Evolutionary conservation across 2,797 vertebrate species (phyloP).

Genomic region (Halcyon chelicuti): DNA sequence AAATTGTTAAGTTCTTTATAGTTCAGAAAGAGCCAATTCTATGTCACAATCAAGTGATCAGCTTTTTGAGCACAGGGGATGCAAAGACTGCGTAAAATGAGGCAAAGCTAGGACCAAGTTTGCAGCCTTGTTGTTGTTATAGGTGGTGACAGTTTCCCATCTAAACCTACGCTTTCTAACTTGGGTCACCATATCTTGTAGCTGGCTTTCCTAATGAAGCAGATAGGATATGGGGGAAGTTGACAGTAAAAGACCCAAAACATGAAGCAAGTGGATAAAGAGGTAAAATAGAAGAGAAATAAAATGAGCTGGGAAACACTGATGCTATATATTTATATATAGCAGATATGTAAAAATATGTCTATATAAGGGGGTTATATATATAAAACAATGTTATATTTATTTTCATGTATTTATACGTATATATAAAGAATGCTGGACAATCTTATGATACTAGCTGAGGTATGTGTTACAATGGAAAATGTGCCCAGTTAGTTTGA

Average conservation of each 20-base stretch:
- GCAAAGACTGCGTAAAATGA: background rate
- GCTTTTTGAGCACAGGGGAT: background rate
- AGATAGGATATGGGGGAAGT: background rate
- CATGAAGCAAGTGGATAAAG: background rate
- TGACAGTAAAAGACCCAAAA: background rate
- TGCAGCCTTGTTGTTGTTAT: background rate
- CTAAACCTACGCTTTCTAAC: background rate
- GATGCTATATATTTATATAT: background rate
- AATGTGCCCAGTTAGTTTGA: background rate
- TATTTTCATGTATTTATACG: background rate
- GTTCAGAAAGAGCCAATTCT: background rate
- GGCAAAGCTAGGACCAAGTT: background rate
- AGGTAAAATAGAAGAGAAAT: background rate
- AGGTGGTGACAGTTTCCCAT: background rate
- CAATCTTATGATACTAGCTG: background rate
- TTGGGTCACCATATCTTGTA: background rate
- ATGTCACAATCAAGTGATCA: background rate
- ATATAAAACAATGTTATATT: background rate
- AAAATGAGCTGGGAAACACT: background rate
- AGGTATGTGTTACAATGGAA: constrained; percentile 11
- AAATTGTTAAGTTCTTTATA: background rate
- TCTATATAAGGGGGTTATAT: background rate
- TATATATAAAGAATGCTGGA: background rate
- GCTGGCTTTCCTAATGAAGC: background rate
- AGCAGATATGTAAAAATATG: background rate